Evolutionary conservation across 2,888 invertebrate genomes (phyloP).

Genomic region (Chouioia cunea): DNA sequence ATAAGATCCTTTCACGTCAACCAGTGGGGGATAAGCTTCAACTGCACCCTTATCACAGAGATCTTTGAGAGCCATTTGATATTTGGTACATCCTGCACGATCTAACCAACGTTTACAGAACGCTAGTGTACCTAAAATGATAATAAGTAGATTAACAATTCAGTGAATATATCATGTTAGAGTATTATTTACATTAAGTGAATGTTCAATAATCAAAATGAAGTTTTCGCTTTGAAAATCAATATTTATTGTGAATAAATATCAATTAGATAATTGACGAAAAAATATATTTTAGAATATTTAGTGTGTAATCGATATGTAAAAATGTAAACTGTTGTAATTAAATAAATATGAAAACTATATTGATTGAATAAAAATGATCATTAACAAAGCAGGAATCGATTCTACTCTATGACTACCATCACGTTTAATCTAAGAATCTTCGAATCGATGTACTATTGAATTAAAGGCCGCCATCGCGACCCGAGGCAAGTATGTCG

Average conservation of each 20-base stretch:
- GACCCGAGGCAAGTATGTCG: too few relatives aligned
- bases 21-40: conserved; percentile 98
- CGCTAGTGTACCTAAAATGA: conserved; percentile 80
- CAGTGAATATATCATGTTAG: too few relatives aligned
- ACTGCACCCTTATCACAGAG: conserved; percentile 97
- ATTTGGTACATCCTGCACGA: conserved; percentile 95
- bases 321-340: conserved; percentile 15
- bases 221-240: conserved; percentile 11
- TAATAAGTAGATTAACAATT: neutral
- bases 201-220: conserved; percentile 9
- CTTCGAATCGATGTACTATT: conserved; percentile 11
- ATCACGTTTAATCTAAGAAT: conserved; percentile 6
- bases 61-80: conserved; percentile 98
- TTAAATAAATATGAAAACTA: conserved; percentile 14
- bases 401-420: neutral
- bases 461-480: too few relatives aligned
- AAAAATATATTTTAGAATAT: conserved; percentile 7
- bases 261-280: neutral
- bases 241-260: conserved; percentile 8
- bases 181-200: neutral
- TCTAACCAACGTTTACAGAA: conserved; percentile 99
- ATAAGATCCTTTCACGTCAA: conserved; percentile 97
- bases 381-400: neutral
- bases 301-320: conserved; percentile 5
- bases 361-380: conserved; percentile 15